phyloP scores from a whole-genome alignment of 2,797 vertebrate genomes.

The Xiphorhynchus erythropygius region DNA sequence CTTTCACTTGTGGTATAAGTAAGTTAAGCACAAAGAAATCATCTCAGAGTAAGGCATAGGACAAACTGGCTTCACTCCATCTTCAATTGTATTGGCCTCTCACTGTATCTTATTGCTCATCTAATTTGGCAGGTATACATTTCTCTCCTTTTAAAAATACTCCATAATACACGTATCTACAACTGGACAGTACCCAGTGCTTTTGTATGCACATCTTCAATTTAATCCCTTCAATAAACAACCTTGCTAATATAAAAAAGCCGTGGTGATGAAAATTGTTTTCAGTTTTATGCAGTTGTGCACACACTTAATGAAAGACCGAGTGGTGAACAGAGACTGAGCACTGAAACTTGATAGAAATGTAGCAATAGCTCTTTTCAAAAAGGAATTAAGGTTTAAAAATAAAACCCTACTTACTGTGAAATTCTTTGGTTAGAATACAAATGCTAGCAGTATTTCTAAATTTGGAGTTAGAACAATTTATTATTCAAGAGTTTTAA shows the following conservation, averaged over 20 bases:
- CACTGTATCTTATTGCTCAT: constrained; percentile 72
- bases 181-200: neutral
- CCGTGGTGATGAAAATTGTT: neutral
- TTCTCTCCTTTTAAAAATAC: constrained; percentile 44
- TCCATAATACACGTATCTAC: constrained; percentile 49
- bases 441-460: constrained; percentile 45
- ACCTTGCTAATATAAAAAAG: neutral
- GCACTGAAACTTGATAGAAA: constrained; percentile 16
- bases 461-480: constrained; percentile 51
- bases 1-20: constrained; percentile 22
- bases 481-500: constrained; percentile 5
- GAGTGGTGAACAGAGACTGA: neutral
- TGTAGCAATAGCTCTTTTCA: constrained; percentile 8
- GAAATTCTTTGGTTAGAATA: constrained; percentile 78
- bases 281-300: constrained; percentile 10
- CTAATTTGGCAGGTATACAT: constrained; percentile 44
- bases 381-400: constrained; percentile 26
- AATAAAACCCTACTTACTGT: constrained; percentile 42
- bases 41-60: constrained; percentile 71
- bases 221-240: neutral
- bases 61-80: constrained; percentile 65
- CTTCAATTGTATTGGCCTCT: constrained; percentile 53
- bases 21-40: constrained; percentile 53
- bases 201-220: neutral
- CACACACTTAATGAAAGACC: neutral